These are phyloP conservation scores for Oscheius myriophilus DNA, from an alignment of 2,888 invertebrate species.

Conservation along the genomic window DNA sequence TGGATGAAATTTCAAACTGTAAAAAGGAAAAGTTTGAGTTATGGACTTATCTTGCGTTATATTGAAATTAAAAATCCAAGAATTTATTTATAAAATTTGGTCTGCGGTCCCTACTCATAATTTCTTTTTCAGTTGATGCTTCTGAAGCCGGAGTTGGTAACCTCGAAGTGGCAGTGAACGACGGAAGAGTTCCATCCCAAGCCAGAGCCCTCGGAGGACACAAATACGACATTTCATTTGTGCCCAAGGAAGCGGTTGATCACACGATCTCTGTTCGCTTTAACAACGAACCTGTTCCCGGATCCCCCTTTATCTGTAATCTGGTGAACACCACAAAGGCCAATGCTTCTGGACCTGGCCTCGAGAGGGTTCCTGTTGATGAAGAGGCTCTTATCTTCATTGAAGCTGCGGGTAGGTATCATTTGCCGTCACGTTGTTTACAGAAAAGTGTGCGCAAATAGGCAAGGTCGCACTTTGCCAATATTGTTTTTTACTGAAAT, in stretches of 20 bases:
- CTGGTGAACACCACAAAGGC: conserved; percentile 80
- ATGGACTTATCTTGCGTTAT: too few species aligned
- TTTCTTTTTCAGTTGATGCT: conserved; percentile 80
- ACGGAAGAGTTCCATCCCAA: conserved; percentile 93
- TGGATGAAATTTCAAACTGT: too few species aligned
- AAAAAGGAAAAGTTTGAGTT: too few species aligned
- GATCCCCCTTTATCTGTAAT: conserved; percentile 92
- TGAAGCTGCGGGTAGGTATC: conserved; percentile 44
- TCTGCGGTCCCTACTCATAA: too few species aligned
- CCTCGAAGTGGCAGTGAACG: conserved; percentile 96
- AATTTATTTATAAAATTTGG: too few species aligned
- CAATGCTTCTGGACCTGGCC: conserved; percentile 78
- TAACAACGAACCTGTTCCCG: conserved; percentile 77
- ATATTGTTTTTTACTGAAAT: too few species aligned
- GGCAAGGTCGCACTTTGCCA: too few species aligned
- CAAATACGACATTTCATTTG: conserved; percentile 70
- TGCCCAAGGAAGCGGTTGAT: conserved; percentile 65
- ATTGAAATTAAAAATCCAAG: too few species aligned
- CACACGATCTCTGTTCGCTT: conserved; percentile 69
- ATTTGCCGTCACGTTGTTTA: too few species aligned
- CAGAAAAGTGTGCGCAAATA: too few species aligned
- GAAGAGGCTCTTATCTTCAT: conserved; percentile 75
- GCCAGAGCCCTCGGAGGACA: conserved; percentile 92
- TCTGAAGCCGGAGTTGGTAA: conserved; percentile 98
- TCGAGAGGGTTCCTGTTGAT: conserved; percentile 80